Evolutionary conservation across 1,140 invertebrate species (phyloP).

Genomic region (Maconellicoccus hirsutus): DNA sequence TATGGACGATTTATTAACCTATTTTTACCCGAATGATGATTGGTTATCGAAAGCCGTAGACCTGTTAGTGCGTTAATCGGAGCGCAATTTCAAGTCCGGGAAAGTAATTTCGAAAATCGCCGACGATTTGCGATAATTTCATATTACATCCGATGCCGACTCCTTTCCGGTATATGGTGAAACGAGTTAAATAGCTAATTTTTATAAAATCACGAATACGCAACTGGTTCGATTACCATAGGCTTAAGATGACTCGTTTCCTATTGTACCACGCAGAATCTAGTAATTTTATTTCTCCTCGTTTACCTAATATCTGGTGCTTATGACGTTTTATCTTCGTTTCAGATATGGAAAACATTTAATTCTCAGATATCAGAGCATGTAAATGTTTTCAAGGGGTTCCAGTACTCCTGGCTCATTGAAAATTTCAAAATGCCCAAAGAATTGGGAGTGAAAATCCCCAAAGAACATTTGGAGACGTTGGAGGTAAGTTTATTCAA

Average conservation of each 20-base stretch:
- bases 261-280: neutral
- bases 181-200: neutral
- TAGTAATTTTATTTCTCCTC: neutral
- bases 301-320: neutral
- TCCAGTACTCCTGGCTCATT: neutral
- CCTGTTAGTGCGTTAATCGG: neutral
- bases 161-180: neutral
- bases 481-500: neutral
- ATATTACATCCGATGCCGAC: no score
- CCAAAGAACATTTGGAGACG: neutral
- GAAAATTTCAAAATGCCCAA: neutral
- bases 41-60: neutral
- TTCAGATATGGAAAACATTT: neutral
- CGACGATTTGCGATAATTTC: neutral
- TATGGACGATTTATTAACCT: conserved; percentile 9
- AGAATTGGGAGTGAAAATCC: neutral
- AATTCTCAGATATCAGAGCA: neutral
- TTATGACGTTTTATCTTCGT: neutral
- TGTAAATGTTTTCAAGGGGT: neutral
- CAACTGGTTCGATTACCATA: neutral
- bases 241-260: neutral
- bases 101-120: neutral
- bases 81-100: neutral
- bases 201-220: neutral
- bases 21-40: neutral